Conservation (phyloP, 2,888 invertebrate genomes). For the Drosophila melanosoma region DNA sequence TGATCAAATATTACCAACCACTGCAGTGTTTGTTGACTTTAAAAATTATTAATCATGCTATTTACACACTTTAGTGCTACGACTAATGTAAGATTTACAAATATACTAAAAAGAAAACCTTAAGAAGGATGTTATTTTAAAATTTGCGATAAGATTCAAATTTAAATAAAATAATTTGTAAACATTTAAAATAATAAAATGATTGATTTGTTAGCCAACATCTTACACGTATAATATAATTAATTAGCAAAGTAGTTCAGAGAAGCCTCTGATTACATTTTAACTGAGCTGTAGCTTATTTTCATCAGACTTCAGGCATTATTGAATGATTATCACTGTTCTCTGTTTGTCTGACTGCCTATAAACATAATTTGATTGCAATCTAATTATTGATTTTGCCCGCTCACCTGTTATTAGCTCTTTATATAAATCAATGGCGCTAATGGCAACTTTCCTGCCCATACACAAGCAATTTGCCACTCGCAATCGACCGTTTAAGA, state of each 20-base stretch:
- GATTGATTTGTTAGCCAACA: background rate
- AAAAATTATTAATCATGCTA: constrained; percentile 12
- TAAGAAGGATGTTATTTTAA: background rate
- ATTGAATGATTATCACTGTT: constrained; percentile 42
- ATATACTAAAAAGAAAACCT: background rate
- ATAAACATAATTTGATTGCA: constrained; percentile 26
- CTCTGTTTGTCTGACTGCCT: constrained; percentile 6
- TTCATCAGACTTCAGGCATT: constrained; percentile 11
- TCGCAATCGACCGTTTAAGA: constrained; percentile 39
- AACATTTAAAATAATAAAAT: background rate
- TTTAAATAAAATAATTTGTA: background rate
- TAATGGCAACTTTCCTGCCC: constrained; percentile 69
- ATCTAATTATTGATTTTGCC: constrained; percentile 38
- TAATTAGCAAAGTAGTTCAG: background rate
- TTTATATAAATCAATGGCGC: constrained; percentile 72
- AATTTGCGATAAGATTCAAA: background rate
- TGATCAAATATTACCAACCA: constrained; percentile 1
- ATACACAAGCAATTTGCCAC: constrained; percentile 49
- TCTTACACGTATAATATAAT: background rate
- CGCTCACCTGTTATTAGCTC: constrained; percentile 60
- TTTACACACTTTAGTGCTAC: background rate
- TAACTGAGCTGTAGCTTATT: constrained; percentile 3
- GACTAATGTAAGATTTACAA: background rate
- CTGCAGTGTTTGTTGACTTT: background rate
- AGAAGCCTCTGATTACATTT: background rate